Percentiles rank a stretch among this genome's conserved stretches.
Evolutionary conservation across 2,888 invertebrate species (phyloP).

Genomic region (Plusia festucae): DNA sequence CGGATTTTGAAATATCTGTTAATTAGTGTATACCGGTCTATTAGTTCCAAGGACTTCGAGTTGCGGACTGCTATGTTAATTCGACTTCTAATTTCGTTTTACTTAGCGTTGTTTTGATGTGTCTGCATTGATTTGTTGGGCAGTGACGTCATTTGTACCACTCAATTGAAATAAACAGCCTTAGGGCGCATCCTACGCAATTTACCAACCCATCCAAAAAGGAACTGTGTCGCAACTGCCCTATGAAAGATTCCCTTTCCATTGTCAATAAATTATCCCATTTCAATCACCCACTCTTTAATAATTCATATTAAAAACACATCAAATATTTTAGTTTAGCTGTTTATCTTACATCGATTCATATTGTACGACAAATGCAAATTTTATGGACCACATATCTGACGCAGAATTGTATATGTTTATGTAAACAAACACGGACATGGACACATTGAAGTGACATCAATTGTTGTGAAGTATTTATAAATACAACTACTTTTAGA

Average conservation of each 20-base stretch:
- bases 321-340: not conserved
- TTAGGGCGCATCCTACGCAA: slow-evolving; percentile 41
- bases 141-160: slow-evolving; percentile 31
- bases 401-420: slow-evolving; percentile 14
- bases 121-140: slow-evolving; percentile 27
- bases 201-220: slow-evolving; percentile 26
- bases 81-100: slow-evolving; percentile 29
- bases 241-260: slow-evolving; percentile 10
- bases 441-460: not conserved
- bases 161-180: slow-evolving; percentile 24
- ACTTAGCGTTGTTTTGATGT: slow-evolving; percentile 37
- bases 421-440: slow-evolving; percentile 43
- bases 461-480: slow-evolving; percentile 25
- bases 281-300: not conserved
- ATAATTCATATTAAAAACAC: slow-evolving; percentile 6
- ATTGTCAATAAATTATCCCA: slow-evolving; percentile 3
- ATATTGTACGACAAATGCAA: slow-evolving; percentile 18
- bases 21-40: slow-evolving; percentile 38
- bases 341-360: not conserved
- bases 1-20: slow-evolving; percentile 44
- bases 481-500: slow-evolving; percentile 1
- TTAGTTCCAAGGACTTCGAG: slow-evolving; percentile 41
- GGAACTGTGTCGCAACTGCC: slow-evolving; percentile 23
- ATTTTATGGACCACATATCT: slow-evolving; percentile 19
- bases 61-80: slow-evolving; percentile 30